Evolutionary conservation across 1,140 invertebrate genomes (phyloP).

Genomic region (Aleiodes sp.): DNA sequence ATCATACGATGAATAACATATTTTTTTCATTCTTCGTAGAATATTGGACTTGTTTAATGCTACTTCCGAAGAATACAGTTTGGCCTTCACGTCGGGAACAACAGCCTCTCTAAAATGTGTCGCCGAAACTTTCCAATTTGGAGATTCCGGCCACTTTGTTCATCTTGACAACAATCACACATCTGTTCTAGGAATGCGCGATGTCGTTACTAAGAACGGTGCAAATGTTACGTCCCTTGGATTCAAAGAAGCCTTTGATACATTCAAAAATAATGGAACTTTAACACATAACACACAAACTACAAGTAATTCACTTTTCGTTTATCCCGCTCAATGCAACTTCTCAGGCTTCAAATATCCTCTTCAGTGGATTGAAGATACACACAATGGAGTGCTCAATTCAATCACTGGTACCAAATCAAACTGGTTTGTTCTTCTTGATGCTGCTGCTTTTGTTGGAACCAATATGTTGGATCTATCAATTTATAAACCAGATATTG

Average conservation of each 20-base stretch:
- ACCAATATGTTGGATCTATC: slow-evolving; percentile 83
- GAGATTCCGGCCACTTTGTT: slow-evolving; percentile 72
- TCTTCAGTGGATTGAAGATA: slow-evolving; percentile 74
- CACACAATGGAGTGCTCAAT: slow-evolving; percentile 73
- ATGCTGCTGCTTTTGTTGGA: slow-evolving; percentile 86
- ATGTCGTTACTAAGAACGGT: slow-evolving; percentile 67
- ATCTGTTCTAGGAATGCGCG: slow-evolving; percentile 91
- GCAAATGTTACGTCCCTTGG: slow-evolving; percentile 67
- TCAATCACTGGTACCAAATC: slow-evolving; percentile 48
- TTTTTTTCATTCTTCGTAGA: too few species aligned
- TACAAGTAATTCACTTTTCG: slow-evolving; percentile 76
- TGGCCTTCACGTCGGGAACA: slow-evolving; percentile 92
- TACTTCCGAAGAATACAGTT: slow-evolving; percentile 78
- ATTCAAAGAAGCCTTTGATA: slow-evolving; percentile 64
- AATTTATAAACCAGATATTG: slow-evolving; percentile 83
- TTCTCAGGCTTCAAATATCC: slow-evolving; percentile 93
- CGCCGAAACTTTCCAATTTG: slow-evolving; percentile 82
- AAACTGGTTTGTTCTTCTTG: slow-evolving; percentile 84
- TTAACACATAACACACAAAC: slow-evolving; percentile 33
- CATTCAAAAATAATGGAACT: slow-evolving; percentile 46
- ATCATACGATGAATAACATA: slow-evolving; percentile 3
- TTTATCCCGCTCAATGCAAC: slow-evolving; percentile 93
- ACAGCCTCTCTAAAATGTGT: slow-evolving; percentile 86
- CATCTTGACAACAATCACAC: slow-evolving; percentile 95
- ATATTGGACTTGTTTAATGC: slow-evolving; percentile 88